Base-by-base conservation (phyloP, 2,113 vertebrate species). In the Typhlomys cinereus region DNA sequence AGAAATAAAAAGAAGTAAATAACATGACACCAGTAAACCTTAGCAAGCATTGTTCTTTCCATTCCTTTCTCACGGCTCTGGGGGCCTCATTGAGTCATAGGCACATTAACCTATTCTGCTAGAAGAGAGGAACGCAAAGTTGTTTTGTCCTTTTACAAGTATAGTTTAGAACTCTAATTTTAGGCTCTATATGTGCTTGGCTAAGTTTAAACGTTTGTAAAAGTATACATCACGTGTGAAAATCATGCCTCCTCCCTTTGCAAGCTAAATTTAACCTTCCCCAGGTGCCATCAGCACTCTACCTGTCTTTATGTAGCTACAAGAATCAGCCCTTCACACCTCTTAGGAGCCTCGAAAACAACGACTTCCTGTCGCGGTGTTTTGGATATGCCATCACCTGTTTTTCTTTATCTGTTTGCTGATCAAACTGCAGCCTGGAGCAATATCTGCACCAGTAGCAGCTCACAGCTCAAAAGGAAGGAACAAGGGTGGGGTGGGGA, bases 191-290 rank as follows among this genome's bases (percentile, higher is more conserved):
- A 69, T 81, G 88, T 96, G 46, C 29, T 93, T 44, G 67, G 7
- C 23, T 62, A 7, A 71, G 39, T 82, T 73, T 61, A 39, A 89
- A 57, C 74, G 70, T 15, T 23, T 59, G 50, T 3, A 90, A 84
- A 88, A 93, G 89, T 12, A 93, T 0, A 71, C n/a, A 67, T 84
- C 1, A 15, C 5, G 59, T 81, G 31, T 75, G 73, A 89, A 91
- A 96, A 90, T 27, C 69, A 46, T 86, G 12, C 84, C 39, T 91
- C 57, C 29, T 80, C 25, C 57, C 34, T 52, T 66, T 89, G 25
- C 64, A 90, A 89, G 27, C 61, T 64, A 18, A 82, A 90, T 94
- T 96, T 82, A 94, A 92, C 95, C 71, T 1, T 13, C 27, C 4
- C 59, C 84, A 18, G 91, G 94, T 50, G 34, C 34, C 50, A 34